Base-by-base conservation (phyloP, 1,140 invertebrate species). In the Patella vulgata region DNA sequence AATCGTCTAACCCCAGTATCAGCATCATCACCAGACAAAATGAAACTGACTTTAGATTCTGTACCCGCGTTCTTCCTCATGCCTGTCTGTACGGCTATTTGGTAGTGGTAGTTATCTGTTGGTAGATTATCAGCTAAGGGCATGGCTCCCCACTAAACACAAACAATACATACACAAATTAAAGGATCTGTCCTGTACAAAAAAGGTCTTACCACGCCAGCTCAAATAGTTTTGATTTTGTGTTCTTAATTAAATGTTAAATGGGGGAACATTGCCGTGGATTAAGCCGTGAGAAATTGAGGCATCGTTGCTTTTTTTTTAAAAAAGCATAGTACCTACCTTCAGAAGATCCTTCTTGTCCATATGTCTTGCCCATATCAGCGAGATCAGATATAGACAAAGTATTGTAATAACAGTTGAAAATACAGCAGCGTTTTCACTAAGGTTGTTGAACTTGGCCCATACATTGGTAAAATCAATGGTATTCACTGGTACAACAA, bases 391-490 rank as follows among this genome's bases (percentile, higher is more conserved):
- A 63, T 87, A 88, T 0, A 87, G 30, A 1, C 77, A 71, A 28
- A 87, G 63, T 1, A 87, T 82, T 9, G 83, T 70, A 44, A 88
- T 82, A 17, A 88, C 84, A 0, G 85, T 87, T n/a, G 71, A 74
- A 59, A 84, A 84, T 19, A 84, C 83, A 11, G 82, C 82, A 6
- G 82, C 77, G 57, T 83, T 84, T 59, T 82, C 81, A 39, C 62
- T 70, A 8, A 84, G 74, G 50, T 80, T 70, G 36, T 74, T 76
- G 60, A 84, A 84, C 60, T 82, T 81, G 27, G 73, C 77, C 77
- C 87, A 88, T 0, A 88, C 86, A 57, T 87, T 88, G 30, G 66
- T 77, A 69, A 88, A 88, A 73, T 88, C 87, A 21, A 88, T 87
- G 6, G 86, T 85, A 72, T 88, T 88, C 0, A 86, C 86, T 25